phyloP scores from a whole-genome alignment of 2,113 vertebrate species.

The Prietella phreatophila region DNA sequence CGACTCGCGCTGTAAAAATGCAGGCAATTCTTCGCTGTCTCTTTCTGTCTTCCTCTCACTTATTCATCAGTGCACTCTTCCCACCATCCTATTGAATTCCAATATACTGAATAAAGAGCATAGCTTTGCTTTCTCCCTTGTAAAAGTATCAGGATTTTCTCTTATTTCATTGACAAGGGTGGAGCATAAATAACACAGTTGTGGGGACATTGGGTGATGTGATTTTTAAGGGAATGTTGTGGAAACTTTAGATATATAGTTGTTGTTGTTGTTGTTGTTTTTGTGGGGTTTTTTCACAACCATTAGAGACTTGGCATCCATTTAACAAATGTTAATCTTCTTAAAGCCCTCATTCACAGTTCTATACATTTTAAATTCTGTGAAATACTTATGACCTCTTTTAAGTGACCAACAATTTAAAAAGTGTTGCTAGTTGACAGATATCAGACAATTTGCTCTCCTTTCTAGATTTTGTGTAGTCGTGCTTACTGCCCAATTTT shows the following conservation, averaged over 20 bases:
- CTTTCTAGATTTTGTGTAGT: neutral
- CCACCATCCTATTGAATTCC: neutral
- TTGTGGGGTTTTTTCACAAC: neutral
- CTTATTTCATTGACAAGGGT: neutral
- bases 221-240: neutral
- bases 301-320: neutral
- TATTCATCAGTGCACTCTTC: neutral
- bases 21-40: neutral
- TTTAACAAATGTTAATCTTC: neutral
- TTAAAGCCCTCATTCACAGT: neutral
- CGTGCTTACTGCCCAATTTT: neutral
- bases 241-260: neutral
- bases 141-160: neutral
- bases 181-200: neutral
- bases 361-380: neutral
- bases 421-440: neutral
- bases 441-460: neutral
- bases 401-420: too few species aligned
- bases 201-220: neutral
- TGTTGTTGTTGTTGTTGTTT: neutral
- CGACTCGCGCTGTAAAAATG: neutral
- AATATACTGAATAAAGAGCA: neutral
- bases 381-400: too few species aligned
- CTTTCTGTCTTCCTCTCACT: neutral
- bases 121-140: neutral